phyloP scores from a whole-genome alignment of 2,797 vertebrate genomes.

The Eulemur mongoz region DNA sequence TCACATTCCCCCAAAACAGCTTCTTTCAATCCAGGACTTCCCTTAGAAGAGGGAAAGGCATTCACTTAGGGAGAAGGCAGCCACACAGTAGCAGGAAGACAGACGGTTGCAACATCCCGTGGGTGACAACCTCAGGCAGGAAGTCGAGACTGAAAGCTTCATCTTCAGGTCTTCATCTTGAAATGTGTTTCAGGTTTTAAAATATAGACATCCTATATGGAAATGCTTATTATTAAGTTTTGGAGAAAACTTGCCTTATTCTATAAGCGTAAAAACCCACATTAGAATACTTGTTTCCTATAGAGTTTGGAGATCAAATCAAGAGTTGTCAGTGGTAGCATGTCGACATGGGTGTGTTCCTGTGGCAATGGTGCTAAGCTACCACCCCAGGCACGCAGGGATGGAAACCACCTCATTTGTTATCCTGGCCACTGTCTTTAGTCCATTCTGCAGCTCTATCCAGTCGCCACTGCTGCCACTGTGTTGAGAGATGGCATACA shows the following conservation, averaged over 20 bases:
- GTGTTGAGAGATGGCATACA: neutral
- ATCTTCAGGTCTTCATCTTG: neutral
- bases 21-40: neutral
- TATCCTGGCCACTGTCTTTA: neutral
- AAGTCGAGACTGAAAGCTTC: neutral
- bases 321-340: neutral
- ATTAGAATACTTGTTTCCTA: neutral
- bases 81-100: rapidly evolving
- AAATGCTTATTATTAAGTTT: neutral
- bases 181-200: neutral
- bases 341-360: rapidly evolving
- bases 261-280: neutral
- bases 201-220: neutral
- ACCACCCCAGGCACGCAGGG: rapidly evolving
- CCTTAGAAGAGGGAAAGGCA: neutral
- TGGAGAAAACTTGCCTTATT: neutral
- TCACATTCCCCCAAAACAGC: too few species aligned
- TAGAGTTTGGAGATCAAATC: neutral
- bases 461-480: rapidly evolving
- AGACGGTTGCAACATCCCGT: rapidly evolving
- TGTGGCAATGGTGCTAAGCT: rapidly evolving
- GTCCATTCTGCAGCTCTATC: neutral
- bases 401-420: neutral
- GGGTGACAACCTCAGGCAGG: neutral
- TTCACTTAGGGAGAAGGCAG: rapidly evolving